Evolutionary conservation across 2,797 vertebrate species (phyloP).

Genomic region (Hafferia zeledoni): DNA sequence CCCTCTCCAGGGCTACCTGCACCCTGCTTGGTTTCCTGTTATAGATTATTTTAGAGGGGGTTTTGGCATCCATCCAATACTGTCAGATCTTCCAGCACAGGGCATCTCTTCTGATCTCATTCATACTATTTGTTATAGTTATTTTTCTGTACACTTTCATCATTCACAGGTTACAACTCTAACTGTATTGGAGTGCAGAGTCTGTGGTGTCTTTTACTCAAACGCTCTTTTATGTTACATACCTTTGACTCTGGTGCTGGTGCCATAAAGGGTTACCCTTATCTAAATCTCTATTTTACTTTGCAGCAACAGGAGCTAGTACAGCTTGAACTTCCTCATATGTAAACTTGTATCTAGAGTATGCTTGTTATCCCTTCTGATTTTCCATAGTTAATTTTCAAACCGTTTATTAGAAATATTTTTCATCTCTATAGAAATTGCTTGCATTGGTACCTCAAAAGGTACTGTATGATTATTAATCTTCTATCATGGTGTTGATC

Average conservation of each 20-base stretch:
- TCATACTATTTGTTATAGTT: background rate
- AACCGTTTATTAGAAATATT: background rate
- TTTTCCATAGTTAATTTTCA: background rate
- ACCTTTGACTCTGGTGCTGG: background rate
- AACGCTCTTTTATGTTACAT: background rate
- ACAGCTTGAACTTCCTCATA: background rate
- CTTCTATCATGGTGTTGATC: background rate
- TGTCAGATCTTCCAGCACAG: conserved; percentile 22
- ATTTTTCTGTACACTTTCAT: background rate
- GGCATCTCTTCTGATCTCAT: conserved; percentile 4
- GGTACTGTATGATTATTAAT: background rate
- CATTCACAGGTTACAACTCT: background rate
- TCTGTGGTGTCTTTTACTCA: background rate
- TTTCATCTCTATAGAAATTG: background rate
- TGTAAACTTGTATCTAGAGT: background rate
- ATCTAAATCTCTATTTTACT: background rate
- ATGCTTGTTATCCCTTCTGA: background rate
- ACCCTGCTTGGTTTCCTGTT: conserved; percentile 32
- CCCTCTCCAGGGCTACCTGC: conserved; percentile 32
- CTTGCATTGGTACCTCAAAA: background rate
- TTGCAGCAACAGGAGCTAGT: background rate
- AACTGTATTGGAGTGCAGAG: background rate
- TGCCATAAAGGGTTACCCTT: background rate
- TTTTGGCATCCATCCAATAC: background rate
- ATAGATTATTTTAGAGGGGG: conserved; percentile 20